Evolutionary conservation across 2,888 invertebrate genomes (phyloP), one percentile per base, ranked within the genome.

Genomic region (Rhagonycha fulva): DNA sequence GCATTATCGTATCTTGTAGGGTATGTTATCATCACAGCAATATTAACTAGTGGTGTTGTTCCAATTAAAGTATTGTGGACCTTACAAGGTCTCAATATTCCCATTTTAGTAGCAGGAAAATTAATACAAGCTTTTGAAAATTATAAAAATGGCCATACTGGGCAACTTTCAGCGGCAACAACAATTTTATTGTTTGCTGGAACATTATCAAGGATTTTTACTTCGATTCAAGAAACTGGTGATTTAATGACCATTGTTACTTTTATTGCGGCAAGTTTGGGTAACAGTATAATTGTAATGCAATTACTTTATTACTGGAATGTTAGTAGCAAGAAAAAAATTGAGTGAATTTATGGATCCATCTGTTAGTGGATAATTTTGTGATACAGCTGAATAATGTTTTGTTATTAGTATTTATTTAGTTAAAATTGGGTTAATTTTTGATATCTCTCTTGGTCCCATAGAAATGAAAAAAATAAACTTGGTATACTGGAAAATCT

Each of bases 201-300:
- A 19, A 95, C 98, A 12, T 84, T 95, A 72, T 98, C 98, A 1
- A 92, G 99, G 85, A 97, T 99, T 83, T 99, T 99, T 87, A 99
- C 99, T 19, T 98, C 98, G 0, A 92, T 98, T 68, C 98, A 99
- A 89, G 99, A 99, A 89, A 99, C 99, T 0, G 98, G 98, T 0
- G 99, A 99, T 86, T 87, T 85, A 14, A 93, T 96, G 82, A 92
- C 98, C 80, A 93, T 99, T 74, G 84, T 94, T 10, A 96, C 96
- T 19, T 99, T 94, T 87, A 89, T 92, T 75, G 94, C 93, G 3
- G 92, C 96, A 0, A 91, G 93, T 4, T 87, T 91, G 47, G 92
- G 94, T 3, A 99, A 99, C 88, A 94, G 91, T 61, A 88, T 98
- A 5, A 91, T 99, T 80, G 93, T 95, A 11, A 86, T 90, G 4